These are phyloP conservation scores for Vanessa atalanta DNA, from an alignment of 1,140 invertebrate genomes.

Conservation along the genomic window DNA sequence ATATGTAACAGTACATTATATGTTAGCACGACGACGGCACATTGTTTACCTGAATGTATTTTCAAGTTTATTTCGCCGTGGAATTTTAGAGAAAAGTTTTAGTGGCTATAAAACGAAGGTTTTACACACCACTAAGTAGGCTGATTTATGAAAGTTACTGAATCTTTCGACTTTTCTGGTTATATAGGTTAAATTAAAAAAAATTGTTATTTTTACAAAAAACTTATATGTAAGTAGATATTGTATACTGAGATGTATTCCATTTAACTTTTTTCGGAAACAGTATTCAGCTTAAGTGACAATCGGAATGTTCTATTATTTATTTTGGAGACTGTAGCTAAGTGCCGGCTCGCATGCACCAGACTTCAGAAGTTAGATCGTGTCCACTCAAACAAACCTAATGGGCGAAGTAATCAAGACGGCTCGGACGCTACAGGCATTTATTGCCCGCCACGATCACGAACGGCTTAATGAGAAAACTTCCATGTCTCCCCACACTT, in stretches of 20 bases:
- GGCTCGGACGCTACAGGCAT: constrained; percentile 24
- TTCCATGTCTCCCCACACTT: constrained; percentile 19
- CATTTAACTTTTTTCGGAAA: background rate
- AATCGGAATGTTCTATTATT: background rate
- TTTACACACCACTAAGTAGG: background rate
- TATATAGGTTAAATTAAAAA: background rate
- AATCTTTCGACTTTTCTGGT: background rate
- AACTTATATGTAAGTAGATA: background rate
- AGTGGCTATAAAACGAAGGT: constrained; percentile 14
- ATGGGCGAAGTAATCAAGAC: constrained; percentile 42
- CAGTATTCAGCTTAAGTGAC: background rate
- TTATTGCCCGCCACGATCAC: constrained; percentile 28
- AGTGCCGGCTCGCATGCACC: constrained; percentile 19
- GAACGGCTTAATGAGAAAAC: constrained; percentile 40
- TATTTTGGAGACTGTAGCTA: background rate
- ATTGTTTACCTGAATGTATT: constrained; percentile 33
- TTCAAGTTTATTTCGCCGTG: constrained; percentile 13
- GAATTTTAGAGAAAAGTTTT: constrained; percentile 28
- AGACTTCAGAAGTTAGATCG: constrained; percentile 22
- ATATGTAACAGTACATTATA: constrained; percentile 25
- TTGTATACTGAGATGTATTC: background rate
- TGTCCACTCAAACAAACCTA: constrained; percentile 24
- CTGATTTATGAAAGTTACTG: constrained; percentile 10
- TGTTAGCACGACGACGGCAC: constrained; percentile 21
- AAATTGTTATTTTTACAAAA: background rate